Conservation (phyloP, 2,113 vertebrate genomes). For the Chiloscyllium plagiosum region DNA sequence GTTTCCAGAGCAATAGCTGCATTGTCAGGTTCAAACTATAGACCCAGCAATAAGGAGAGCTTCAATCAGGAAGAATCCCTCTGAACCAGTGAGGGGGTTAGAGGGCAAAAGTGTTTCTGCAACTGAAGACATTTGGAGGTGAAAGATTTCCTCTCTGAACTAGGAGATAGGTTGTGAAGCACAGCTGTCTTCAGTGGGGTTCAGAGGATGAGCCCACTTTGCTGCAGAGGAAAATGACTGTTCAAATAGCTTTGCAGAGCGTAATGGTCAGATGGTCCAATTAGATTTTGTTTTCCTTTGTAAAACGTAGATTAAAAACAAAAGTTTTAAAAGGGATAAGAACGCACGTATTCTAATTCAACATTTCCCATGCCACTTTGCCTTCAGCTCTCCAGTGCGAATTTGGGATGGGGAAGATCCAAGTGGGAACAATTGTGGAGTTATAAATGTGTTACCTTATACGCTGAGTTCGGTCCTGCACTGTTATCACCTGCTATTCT, state of each 20-base stretch:
- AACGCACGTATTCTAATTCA: not conserved
- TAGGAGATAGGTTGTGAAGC: not conserved
- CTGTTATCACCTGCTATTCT: not conserved
- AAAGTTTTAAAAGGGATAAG: not conserved
- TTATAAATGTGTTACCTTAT: not conserved
- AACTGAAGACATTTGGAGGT: not conserved
- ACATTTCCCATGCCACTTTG: not conserved
- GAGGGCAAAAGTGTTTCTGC: not conserved
- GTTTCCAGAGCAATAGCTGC: not conserved
- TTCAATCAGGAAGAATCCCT: not conserved
- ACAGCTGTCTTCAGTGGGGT: not conserved
- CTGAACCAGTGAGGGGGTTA: not conserved
- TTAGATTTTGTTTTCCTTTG: not conserved
- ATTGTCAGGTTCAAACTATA: not conserved
- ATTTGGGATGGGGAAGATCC: not conserved
- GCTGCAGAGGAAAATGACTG: not conserved
- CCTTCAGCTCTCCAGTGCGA: not conserved
- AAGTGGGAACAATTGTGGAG: not conserved
- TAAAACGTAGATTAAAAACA: not conserved
- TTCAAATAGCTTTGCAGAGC: not conserved
- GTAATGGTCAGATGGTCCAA: not conserved
- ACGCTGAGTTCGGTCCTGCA: not conserved
- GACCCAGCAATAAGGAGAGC: not conserved
- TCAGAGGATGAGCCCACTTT: not conserved
- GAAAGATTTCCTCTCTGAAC: not conserved